A percentile compares a stretch with the other conserved stretches of the same genome.
Evolutionary conservation across 2,888 invertebrate genomes (phyloP).

Genomic region (Lasioglossum oenotherae): DNA sequence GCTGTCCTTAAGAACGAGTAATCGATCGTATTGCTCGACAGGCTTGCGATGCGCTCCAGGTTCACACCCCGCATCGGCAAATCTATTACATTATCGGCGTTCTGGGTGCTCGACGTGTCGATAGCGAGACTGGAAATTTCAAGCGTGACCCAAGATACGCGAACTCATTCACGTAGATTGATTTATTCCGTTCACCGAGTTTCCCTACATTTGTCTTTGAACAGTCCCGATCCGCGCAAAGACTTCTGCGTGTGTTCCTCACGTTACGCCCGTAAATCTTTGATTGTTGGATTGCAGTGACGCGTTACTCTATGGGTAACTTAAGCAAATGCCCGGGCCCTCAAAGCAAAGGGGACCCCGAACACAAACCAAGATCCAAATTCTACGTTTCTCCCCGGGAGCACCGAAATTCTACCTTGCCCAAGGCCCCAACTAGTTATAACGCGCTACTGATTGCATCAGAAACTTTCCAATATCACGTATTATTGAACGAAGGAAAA

Average conservation of each 20-base stretch:
- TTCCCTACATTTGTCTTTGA: not conserved
- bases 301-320: too few species aligned
- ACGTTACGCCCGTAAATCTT: not conserved
- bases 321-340: too few species aligned
- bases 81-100: constrained; percentile 49
- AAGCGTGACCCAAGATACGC: constrained; percentile 36
- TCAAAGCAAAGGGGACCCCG: too few species aligned
- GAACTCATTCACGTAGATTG: constrained; percentile 31
- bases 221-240: not conserved
- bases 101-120: constrained; percentile 42
- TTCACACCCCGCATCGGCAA: constrained; percentile 34
- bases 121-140: constrained; percentile 50
- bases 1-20: constrained; percentile 46
- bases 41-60: constrained; percentile 16
- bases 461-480: not conserved
- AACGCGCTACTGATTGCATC: too few species aligned
- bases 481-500: too few species aligned
- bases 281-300: not conserved
- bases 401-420: too few species aligned
- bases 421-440: too few species aligned
- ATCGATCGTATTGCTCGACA: constrained; percentile 48
- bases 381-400: too few species aligned
- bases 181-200: constrained; percentile 11
- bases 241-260: not conserved
- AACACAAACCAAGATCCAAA: too few species aligned